Evolutionary conservation across 2,797 vertebrate species (phyloP), one percentile per base, ranked within the genome.

Genomic region (Nannoperca obscura): DNA sequence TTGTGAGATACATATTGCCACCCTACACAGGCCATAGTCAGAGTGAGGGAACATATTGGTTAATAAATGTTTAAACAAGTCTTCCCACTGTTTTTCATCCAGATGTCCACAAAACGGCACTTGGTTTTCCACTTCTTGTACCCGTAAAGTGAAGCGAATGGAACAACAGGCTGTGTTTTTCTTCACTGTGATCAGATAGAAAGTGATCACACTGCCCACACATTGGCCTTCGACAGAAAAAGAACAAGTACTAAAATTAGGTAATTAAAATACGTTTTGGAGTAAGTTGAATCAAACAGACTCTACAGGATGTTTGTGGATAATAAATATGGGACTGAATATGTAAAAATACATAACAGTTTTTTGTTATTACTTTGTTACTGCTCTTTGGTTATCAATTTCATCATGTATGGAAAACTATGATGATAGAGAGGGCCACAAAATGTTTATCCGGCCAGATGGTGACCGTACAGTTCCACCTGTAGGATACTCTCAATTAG

Each of bases 141-240:
- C 40, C 65, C 6, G 5, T 50, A n/a, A 68, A 80, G 27, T 5
- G 22, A 60, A 22, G 54, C 44, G 19, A 47, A 27, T 40, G n/a
- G n/a, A 59, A 58, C 55, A 78, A 34, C 40, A 50, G 54, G 30
- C 67, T 59, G 42, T 65, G 49, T 69, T 59, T 63, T 63, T 63
- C 36, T 74, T 5, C 32, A 14, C 34, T 53, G 62, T 81, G 67
- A 64, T 60, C 66, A 52, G 62, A 75, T 50, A 75, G 53, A 44
- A 61, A 82, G 54, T 13, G 34, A 50, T 38, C 49, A 52, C 42
- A 27, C 74, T 55, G 57, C 83, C 78, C 74, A 85, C 62, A 58
- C 75, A 58, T 58, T 76, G 24, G 58, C 60, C 60, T 66, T 53
- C 1, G 2, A 63, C 67, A 76, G 34, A 40, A 78, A 78, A 63